Evolutionary conservation across 2,797 vertebrate species (phyloP).

Genomic region (Muscicapa comitata): DNA sequence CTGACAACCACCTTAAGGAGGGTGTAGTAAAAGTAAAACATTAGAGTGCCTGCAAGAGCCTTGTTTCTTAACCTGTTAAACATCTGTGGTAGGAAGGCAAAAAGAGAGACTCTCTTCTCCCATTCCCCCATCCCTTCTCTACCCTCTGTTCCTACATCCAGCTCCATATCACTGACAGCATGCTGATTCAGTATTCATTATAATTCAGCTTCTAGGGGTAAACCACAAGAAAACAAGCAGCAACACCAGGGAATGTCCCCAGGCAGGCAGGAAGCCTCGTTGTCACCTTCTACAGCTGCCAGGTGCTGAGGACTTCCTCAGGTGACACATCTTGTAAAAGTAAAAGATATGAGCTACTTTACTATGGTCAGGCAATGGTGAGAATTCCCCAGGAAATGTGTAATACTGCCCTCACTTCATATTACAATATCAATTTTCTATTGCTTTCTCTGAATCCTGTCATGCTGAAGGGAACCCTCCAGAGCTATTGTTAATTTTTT

Average conservation of each 20-base stretch:
- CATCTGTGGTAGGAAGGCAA: neutral
- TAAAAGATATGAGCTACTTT: neutral
- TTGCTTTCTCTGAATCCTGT: neutral
- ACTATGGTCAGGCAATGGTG: accelerated
- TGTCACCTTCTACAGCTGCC: neutral
- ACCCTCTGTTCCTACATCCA: neutral
- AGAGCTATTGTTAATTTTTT: neutral
- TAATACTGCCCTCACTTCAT: neutral
- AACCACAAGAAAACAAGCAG: neutral
- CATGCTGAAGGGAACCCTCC: neutral
- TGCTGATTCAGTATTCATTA: accelerated
- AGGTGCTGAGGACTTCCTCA: neutral
- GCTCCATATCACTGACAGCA: too few relatives aligned
- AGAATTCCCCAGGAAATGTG: neutral
- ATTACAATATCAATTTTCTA: neutral
- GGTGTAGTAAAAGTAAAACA: neutral
- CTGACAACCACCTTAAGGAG: neutral
- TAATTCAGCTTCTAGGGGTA: neutral
- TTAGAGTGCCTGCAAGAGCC: neutral
- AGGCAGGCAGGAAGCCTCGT: neutral
- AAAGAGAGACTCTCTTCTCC: neutral
- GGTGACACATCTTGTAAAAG: neutral
- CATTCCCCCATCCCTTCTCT: neutral
- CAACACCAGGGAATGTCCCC: neutral
- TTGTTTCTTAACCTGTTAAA: accelerated